Conservation (phyloP, 2,797 vertebrate genomes). For the Varecia variegata region DNA sequence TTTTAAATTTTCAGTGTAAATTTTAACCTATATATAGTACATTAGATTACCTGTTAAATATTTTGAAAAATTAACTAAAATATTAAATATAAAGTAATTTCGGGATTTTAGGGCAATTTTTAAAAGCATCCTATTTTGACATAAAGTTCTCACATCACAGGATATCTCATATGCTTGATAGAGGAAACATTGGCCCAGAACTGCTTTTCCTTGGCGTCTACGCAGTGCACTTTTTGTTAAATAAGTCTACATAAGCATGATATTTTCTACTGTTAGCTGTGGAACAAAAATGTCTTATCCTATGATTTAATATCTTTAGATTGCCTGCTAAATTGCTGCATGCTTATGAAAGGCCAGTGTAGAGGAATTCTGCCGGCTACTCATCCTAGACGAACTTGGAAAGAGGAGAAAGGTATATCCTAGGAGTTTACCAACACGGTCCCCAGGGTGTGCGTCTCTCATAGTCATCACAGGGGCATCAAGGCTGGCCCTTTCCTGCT, state of each 20-base stretch:
- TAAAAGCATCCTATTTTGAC: neutral
- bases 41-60: neutral
- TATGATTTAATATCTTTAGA: neutral
- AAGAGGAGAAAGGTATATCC: neutral
- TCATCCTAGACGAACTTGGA: neutral
- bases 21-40: neutral
- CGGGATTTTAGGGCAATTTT: neutral
- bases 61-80: neutral
- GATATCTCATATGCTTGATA: neutral
- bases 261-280: neutral
- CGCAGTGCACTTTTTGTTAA: neutral
- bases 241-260: neutral
- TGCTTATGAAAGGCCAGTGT: neutral
- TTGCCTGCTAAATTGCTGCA: neutral
- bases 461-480: no score
- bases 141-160: neutral
- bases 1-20: neutral
- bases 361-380: neutral
- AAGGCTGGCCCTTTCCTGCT: no score
- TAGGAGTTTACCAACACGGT: no score
- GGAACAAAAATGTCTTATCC: neutral
- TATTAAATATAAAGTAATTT: neutral
- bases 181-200: neutral
- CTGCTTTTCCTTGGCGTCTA: neutral
- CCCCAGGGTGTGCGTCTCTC: fast-evolving